Base-by-base conservation (phyloP, 2,888 invertebrate species). In the Tachina fera region DNA sequence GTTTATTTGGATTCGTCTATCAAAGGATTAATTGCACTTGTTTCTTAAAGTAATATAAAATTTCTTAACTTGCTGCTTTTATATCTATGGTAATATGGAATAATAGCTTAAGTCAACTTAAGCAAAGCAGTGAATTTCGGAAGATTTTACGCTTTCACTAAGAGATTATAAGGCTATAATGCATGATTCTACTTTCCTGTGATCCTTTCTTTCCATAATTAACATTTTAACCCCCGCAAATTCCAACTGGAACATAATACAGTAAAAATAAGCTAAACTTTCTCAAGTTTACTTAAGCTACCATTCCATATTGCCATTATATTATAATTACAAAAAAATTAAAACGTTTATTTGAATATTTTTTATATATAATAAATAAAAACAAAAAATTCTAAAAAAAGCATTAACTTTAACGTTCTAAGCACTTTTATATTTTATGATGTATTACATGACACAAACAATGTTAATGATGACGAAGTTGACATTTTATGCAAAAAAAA, bases 391-490 rank as follows among this genome's bases (percentile, higher is more conserved):
- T 60, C 13, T 19, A n/a, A 60, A 71, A 78, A 78, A 63, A 53
- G 43, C 58, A 77, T 72, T 71, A 76, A 75, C 63, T 72, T 65
- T 70, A 58, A 53, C 70, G n/a, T 75, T 58, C 22, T 60, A 74
- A 84, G 74, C 74, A 75, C 63, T 76, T 71, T 79, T 75, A 75
- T 72, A 79, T 79, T 75, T 63, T 86, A 2, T 31, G 85, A 83
- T 86, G 86, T 79, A 79, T 82, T 71, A 83, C 79, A 79, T 85
- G 82, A 82, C 82, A 82, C 82, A 82, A 82, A 75, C 82, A 82
- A 85, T 85, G 85, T 82, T 85, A 85, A 85, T 82, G 82, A 79
- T 85, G 85, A 85, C 65, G 78, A 79, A 82, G 85, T 79, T 83
- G 82, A 86, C 75, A 70, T 76, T 61, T 84, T 80, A 53, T 60